Base-by-base conservation (phyloP, 1,140 invertebrate genomes). In the Apis laboriosa region DNA sequence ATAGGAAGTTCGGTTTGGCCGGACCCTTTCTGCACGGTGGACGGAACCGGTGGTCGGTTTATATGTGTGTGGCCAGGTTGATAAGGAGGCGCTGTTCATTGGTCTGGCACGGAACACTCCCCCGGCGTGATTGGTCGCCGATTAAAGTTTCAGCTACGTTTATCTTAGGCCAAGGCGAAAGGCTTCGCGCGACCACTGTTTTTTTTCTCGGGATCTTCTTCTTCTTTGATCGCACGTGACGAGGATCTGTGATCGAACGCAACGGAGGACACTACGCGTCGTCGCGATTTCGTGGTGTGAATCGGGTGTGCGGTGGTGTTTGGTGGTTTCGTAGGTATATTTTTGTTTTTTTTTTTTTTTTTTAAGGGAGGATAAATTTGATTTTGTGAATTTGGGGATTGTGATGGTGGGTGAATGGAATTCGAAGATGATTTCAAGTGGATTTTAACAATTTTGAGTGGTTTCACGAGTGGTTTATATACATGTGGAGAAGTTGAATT, bases 111-210 rank as follows among this genome's bases (percentile, higher is more conserved):
- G 34, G 53, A 66, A 79, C 67, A 66, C 67, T 78, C 81, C 77
- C 60, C 81, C 51, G 7, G 19, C n/a, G 76, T 43, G 76, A 79
- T 83, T 83, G 76, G 81, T 55, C 63, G 77, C 11, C 81, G 81
- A 79, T 83, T 82, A 82, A 70, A 7, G 19, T 21, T 15, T 13
- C 68, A 24, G 24, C 61, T 53, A 12, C 56, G 58, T 61, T 60
- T 61, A 60, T 61, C 34, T 49, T 12, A 9, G 19, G 9, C 79
- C 17, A 75, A 75, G 72, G 72, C 53, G 71, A 75, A 66, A 80
- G 28, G 53, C 61, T 53, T 58, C 55, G 49, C 28, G 21, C 73
- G 43, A 43, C 13, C 5, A 51, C 9, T 11, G 5, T 19, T 28
- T 24, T 63, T 28, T 9, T 34, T 19, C 34, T 43, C 34, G 4